Base-by-base conservation (phyloP, 2,113 vertebrate species). In the Mobula birostris region DNA sequence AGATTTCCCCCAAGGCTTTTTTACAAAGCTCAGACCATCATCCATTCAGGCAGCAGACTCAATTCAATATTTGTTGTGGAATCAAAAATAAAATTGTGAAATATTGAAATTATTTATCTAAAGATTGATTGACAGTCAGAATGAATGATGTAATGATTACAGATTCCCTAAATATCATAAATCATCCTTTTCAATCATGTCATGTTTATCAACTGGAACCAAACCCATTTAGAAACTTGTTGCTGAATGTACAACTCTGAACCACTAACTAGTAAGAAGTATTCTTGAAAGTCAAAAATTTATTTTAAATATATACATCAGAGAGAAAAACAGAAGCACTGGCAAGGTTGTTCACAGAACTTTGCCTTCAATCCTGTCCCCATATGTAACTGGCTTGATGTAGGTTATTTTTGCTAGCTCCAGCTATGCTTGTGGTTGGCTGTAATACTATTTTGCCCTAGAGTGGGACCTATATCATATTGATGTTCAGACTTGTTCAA, bases 51-150 rank as follows among this genome's bases (percentile, higher is more conserved):
- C 90, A 93, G 21, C 32, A 74, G 40, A 48, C 5, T 40, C 19
- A 93, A 72, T 93, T 93, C 90, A 93, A 93, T 93, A 93, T 56
- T 93, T 74, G 36, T 56, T 74, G 32, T 17, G 36, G 90, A 93
- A 48, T 17, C 17, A 32, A 70, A 90, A 91, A 14, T 74, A 48
- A 36, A 74, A 93, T 74, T 74, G 68, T 93, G 70, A 68, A 93
- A 15, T 72, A 14, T 68, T 93, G 32, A 48, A 48, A 93, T 74
- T 19, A 74, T 48, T 72, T 92, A 36, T 27, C 70, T 48, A 48
- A 76, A 29, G 32, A 76, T 56, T 93, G 70, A 93, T 74, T 36
- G 19, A 93, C 7, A 92, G 91, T 93, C 68, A 93, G 90, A 19
- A 5, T 68, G 90, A 74, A 70, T 32, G 36, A 72, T 70, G 11